These are phyloP conservation scores for Rostratula benghalensis DNA, from an alignment of 2,113 vertebrate species.

Conservation along the genomic window DNA sequence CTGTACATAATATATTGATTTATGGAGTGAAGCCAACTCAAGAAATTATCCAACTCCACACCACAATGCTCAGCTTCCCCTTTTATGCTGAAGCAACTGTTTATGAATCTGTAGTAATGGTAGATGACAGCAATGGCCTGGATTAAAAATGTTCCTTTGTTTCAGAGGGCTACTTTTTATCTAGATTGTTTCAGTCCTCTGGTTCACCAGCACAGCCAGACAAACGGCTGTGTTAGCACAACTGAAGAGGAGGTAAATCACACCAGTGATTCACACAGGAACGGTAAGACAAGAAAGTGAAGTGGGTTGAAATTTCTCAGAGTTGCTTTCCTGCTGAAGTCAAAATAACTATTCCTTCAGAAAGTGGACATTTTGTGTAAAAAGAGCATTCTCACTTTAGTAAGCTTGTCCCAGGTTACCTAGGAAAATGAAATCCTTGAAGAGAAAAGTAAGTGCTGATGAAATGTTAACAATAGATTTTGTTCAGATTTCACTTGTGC, in stretches of 20 bases:
- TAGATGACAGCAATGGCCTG: background rate
- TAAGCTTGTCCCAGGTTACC: background rate
- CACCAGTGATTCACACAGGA: background rate
- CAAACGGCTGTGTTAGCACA: background rate
- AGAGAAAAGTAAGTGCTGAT: background rate
- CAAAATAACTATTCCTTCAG: background rate
- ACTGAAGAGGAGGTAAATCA: background rate
- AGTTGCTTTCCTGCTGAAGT: background rate
- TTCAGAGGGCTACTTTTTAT: background rate
- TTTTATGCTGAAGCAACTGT: background rate
- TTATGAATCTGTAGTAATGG: background rate
- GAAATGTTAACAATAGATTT: background rate
- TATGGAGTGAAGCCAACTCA: background rate
- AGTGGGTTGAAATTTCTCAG: background rate
- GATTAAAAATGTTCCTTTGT: background rate
- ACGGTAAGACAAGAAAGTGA: background rate
- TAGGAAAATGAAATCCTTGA: background rate
- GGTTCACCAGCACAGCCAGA: background rate
- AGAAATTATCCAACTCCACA: background rate
- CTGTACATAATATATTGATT: background rate
- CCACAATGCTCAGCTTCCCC: background rate
- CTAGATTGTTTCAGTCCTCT: background rate
- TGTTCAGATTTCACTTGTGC: background rate
- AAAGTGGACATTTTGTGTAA: background rate
- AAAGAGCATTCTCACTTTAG: background rate